phyloP scores from a whole-genome alignment of 2,113 vertebrate genomes.

The Dipodomys merriami region DNA sequence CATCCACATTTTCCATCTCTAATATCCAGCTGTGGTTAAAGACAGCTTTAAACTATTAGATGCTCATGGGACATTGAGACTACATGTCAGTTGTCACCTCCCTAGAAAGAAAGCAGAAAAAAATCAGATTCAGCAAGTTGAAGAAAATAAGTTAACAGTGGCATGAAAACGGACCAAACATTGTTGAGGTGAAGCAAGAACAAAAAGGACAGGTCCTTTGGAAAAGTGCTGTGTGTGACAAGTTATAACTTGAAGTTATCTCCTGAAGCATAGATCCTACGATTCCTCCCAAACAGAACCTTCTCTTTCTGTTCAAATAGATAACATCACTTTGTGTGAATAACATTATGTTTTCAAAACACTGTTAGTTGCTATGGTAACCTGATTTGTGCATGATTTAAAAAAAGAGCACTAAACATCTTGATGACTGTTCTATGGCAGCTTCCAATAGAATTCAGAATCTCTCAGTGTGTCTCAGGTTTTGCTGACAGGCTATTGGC shows the following conservation, averaged over 20 bases:
- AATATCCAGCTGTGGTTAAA: neutral
- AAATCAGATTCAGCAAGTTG: slow-evolving; percentile 22
- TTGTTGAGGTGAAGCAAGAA: neutral
- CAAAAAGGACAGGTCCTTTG: neutral
- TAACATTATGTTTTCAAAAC: slow-evolving; percentile 53
- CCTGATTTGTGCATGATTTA: slow-evolving; percentile 21
- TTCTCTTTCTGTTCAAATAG: slow-evolving; percentile 40
- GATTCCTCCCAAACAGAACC: neutral
- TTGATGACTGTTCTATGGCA: neutral
- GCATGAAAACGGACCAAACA: neutral
- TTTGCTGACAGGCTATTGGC: neutral
- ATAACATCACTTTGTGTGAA: slow-evolving; percentile 37
- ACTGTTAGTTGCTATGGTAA: slow-evolving; percentile 51
- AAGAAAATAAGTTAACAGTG: neutral
- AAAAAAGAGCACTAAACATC: slow-evolving; percentile 13
- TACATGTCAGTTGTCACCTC: neutral
- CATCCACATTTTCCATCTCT: neutral
- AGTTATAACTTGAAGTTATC: neutral
- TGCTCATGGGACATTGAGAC: neutral
- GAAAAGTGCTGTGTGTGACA: neutral
- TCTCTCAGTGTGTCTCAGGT: neutral
- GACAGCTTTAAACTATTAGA: neutral
- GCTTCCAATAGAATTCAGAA: slow-evolving; percentile 26
- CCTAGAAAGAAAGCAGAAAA: slow-evolving; percentile 39
- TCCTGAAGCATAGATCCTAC: slow-evolving; percentile 16